These are phyloP conservation scores for Hemiscyllium ocellatum DNA, from an alignment of 2,113 vertebrate genomes.

Conservation along the genomic window DNA sequence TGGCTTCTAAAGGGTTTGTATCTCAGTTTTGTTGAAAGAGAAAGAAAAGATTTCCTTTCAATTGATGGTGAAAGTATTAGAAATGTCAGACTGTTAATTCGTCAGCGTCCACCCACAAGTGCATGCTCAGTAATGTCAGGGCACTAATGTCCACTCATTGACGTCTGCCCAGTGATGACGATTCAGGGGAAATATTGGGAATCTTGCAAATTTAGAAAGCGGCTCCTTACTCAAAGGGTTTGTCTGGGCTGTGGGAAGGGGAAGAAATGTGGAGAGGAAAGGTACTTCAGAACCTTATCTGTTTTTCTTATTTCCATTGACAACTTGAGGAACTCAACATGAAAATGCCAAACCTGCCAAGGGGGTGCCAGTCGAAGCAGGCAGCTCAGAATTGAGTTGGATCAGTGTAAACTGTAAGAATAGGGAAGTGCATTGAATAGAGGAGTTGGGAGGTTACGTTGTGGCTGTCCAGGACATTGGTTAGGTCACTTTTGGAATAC, in stretches of 20 bases:
- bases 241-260: neutral
- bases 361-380: neutral
- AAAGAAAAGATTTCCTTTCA: neutral
- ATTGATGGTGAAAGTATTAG: neutral
- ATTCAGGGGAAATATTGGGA: neutral
- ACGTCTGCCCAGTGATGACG: neutral
- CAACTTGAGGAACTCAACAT: neutral
- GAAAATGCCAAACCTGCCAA: neutral
- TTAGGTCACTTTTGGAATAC: no score
- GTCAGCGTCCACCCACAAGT: neutral
- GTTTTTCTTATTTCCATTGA: neutral
- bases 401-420: no score
- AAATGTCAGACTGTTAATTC: neutral
- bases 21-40: neutral
- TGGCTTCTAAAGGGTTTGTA: neutral
- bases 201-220: neutral
- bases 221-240: neutral
- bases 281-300: neutral
- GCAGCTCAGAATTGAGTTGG: neutral
- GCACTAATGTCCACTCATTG: neutral
- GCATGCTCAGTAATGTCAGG: neutral
- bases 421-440: no score
- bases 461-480: no score
- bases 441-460: no score
- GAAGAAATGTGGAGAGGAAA: neutral